Conservation (phyloP, 2,888 invertebrate species). For the Zaprionus lineosus region DNA sequence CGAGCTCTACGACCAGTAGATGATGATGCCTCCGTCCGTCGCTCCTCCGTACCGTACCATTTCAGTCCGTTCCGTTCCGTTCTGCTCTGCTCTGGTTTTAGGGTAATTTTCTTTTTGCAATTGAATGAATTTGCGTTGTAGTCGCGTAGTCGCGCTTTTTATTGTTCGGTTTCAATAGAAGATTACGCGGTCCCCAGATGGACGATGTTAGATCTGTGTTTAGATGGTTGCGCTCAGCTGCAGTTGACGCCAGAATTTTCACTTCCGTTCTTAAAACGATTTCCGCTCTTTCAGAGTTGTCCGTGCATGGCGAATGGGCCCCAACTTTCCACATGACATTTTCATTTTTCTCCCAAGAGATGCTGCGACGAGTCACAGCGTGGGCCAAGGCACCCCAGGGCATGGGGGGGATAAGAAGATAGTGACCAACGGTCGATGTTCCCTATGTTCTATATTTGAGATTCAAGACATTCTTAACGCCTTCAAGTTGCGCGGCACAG, state of each 20-base stretch:
- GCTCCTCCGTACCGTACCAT: too few species aligned
- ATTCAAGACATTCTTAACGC: conserved; percentile 53
- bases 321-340: conserved; percentile 59
- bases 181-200: conserved; percentile 60
- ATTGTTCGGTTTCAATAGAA: conserved; percentile 71
- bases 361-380: background rate
- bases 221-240: conserved; percentile 76
- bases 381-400: too few species aligned
- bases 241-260: conserved; percentile 64
- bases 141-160: conserved; percentile 33
- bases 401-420: background rate
- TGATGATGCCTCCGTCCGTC: conserved; percentile 41
- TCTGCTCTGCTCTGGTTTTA: conserved; percentile 47
- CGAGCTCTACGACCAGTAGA: conserved; percentile 30
- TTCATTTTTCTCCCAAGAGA: conserved; percentile 11
- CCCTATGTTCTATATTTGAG: conserved; percentile 43
- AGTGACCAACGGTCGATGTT: background rate
- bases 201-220: conserved; percentile 63
- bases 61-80: conserved; percentile 13
- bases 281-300: conserved; percentile 63
- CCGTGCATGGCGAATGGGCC: conserved; percentile 52
- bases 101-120: conserved; percentile 78
- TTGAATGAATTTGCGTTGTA: conserved; percentile 80
- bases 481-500: conserved; percentile 24
- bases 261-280: conserved; percentile 77